Evolutionary conservation across 2,113 vertebrate species (phyloP).

Genomic region (Hyaena hyaena): DNA sequence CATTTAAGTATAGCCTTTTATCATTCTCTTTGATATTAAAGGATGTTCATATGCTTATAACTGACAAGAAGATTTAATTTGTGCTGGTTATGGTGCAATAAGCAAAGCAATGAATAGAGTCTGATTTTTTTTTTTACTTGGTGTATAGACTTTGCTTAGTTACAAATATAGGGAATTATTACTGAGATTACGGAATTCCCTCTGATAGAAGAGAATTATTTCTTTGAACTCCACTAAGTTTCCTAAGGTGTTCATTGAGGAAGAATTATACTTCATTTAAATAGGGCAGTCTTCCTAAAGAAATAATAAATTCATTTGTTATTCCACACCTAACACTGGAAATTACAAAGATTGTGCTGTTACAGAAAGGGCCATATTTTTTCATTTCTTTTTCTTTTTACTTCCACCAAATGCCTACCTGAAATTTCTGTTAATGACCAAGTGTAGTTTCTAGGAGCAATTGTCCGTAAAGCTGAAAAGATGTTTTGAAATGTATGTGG

Average conservation of each 20-base stretch:
- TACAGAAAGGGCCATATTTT: background rate
- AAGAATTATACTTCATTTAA: background rate
- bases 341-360: background rate
- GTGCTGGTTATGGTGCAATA: conserved; percentile 75
- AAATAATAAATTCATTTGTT: background rate
- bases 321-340: background rate
- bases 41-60: conserved; percentile 80
- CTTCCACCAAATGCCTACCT: background rate
- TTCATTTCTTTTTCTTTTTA: conserved; percentile 14
- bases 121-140: background rate
- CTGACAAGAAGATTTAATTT: conserved; percentile 82
- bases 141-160: background rate
- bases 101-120: conserved; percentile 51
- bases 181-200: background rate
- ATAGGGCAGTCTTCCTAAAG: background rate
- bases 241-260: background rate
- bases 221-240: background rate
- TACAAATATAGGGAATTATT: background rate
- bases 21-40: conserved; percentile 85
- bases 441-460: background rate
- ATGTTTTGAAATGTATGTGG: background rate
- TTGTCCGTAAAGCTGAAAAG: background rate
- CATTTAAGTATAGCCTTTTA: conserved; percentile 80
- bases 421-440: background rate
- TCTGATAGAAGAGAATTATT: background rate